Percentiles rank a stretch among this genome's conserved stretches.
phyloP scores from a whole-genome alignment of 2,797 vertebrate genomes.

The Holocentrus rufus region DNA sequence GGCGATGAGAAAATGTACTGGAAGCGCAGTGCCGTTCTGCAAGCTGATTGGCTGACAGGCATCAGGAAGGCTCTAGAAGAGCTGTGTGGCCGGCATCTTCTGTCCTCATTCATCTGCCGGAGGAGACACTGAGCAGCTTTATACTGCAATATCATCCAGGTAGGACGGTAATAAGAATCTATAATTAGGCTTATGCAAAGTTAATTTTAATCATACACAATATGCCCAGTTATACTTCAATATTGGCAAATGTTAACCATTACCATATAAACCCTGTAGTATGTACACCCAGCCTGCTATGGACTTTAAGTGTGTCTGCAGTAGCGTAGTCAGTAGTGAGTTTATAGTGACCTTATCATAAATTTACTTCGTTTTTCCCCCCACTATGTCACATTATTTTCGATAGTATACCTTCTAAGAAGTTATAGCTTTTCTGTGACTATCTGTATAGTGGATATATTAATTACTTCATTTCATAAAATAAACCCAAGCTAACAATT shows the following conservation, averaged over 20 bases:
- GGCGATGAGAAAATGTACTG: slow-evolving; percentile 50
- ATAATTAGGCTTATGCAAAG: not conserved
- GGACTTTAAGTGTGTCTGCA: not conserved
- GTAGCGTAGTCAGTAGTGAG: not conserved
- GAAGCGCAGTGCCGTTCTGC: slow-evolving; percentile 50
- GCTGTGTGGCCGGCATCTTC: slow-evolving; percentile 5
- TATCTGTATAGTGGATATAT: no score
- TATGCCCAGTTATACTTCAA: not conserved
- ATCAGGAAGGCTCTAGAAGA: not conserved
- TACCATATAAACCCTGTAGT: not conserved
- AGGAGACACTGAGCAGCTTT: slow-evolving; percentile 29
- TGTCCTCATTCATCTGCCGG: slow-evolving; percentile 2
- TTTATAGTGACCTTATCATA: not conserved
- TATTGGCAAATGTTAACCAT: not conserved
- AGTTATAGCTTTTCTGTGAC: no score
- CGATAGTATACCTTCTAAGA: no score
- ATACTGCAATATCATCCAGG: slow-evolving; percentile 28
- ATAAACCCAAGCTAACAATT: no score
- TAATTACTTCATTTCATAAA: no score
- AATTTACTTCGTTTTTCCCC: not conserved
- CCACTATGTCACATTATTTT: not conserved
- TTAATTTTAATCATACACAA: not conserved
- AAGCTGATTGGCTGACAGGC: slow-evolving; percentile 62
- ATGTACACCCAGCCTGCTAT: no score
- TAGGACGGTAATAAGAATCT: slow-evolving; percentile 8